A percentile compares a stretch with the other conserved stretches of the same genome.
Conservation (phyloP, 1,140 invertebrate genomes). For the Fopius arisanus region DNA sequence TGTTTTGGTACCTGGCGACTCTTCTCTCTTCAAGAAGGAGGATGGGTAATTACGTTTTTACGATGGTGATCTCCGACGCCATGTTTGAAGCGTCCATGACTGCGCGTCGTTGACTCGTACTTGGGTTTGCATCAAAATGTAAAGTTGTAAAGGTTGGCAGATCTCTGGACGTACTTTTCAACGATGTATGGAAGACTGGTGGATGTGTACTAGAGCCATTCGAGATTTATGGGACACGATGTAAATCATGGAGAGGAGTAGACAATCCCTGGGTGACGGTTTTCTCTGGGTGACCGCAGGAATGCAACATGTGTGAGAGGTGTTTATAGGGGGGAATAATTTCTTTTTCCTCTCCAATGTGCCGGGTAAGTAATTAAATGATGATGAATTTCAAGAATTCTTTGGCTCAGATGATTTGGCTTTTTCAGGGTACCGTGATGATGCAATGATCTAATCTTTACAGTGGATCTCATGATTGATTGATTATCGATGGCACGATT, state of each 20-base stretch:
- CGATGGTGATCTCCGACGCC: constrained; percentile 37
- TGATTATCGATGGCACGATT: too few relatives aligned
- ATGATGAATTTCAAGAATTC: not conserved
- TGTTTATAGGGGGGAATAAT: not conserved
- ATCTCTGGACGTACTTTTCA: not conserved
- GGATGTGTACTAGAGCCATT: constrained; percentile 4
- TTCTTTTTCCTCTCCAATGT: not conserved
- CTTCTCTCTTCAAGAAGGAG: constrained; percentile 14
- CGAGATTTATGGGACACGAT: constrained; percentile 42
- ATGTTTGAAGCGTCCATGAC: constrained; percentile 22
- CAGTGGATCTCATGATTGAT: not conserved
- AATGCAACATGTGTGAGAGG: constrained; percentile 12
- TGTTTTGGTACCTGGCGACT: not conserved
- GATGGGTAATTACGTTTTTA: constrained; percentile 44
- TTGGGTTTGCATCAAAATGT: not conserved
- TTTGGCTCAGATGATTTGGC: not conserved
- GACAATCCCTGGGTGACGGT: not conserved
- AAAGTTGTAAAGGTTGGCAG: not conserved
- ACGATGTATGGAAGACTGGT: not conserved
- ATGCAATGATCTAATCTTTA: not conserved
- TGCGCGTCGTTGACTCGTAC: constrained; percentile 16
- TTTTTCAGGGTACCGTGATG: not conserved
- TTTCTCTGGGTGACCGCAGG: constrained; percentile 16
- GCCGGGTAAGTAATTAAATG: not conserved
- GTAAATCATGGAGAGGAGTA: constrained; percentile 38